Evolutionary conservation across 2,113 vertebrate genomes (phyloP).

Genomic region (Cricetomys ansorgei): DNA sequence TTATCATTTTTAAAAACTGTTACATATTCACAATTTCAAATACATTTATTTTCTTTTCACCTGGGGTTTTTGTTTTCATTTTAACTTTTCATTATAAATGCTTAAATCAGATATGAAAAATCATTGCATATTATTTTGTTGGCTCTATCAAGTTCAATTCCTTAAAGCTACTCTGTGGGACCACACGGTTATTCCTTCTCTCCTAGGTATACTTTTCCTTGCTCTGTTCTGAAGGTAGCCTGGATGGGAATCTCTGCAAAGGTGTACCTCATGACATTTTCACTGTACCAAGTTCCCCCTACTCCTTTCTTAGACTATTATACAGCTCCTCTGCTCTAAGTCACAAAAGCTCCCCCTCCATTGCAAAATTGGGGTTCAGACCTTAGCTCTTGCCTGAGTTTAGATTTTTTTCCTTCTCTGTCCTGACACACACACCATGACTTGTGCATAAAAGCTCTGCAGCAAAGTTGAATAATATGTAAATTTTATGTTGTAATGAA

Average conservation of each 20-base stretch:
- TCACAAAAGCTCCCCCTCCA: background rate
- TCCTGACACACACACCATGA: slow-evolving; percentile 84
- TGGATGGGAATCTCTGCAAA: background rate
- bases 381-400: background rate
- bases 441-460: slow-evolving; percentile 88
- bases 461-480: slow-evolving; percentile 91
- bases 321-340: background rate
- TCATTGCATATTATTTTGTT: background rate
- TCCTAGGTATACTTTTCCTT: background rate
- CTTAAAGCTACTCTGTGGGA: background rate
- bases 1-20: slow-evolving; percentile 38
- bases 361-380: background rate
- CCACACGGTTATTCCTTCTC: background rate
- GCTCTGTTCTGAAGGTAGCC: background rate
- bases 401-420: slow-evolving; percentile 76
- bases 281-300: background rate
- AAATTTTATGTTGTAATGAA: slow-evolving; percentile 93
- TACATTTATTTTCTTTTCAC: background rate
- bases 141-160: background rate
- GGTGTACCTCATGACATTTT: background rate
- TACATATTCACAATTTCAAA: slow-evolving; percentile 5
- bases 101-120: slow-evolving; percentile 27
- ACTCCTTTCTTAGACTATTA: background rate
- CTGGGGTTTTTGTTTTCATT: background rate
- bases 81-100: slow-evolving; percentile 28